phyloP scores from a whole-genome alignment of 1,140 invertebrate species.

The Psilanteris sp. region DNA sequence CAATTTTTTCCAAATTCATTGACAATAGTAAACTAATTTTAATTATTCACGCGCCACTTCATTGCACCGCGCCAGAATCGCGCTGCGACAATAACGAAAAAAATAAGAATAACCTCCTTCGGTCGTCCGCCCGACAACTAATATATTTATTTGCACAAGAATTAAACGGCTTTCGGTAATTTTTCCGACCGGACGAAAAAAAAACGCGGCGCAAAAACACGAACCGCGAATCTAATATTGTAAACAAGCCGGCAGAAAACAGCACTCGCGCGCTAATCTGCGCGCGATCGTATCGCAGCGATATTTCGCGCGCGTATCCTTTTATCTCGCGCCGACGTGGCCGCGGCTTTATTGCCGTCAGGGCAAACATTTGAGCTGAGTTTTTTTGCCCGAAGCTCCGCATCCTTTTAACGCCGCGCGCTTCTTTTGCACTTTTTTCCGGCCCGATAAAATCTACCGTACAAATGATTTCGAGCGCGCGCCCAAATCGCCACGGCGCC shows the following conservation, averaged over 20 bases:
- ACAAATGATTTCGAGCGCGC: constrained; percentile 35
- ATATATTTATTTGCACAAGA: too few relatives aligned
- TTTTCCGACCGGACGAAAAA: too few relatives aligned
- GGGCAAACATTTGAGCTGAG: constrained; percentile 49
- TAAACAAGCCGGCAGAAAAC: constrained; percentile 12
- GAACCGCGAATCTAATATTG: constrained; percentile 2
- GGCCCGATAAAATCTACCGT: constrained; percentile 44
- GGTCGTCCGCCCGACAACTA: too few relatives aligned
- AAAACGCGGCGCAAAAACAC: too few relatives aligned
- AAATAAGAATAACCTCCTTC: too few relatives aligned
- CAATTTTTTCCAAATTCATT: too few relatives aligned
- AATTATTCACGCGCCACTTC: too few relatives aligned
- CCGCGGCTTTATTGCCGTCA: constrained; percentile 45
- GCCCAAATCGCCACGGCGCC: too few relatives aligned
- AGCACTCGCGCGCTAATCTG: constrained; percentile 21
- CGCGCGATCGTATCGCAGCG: constrained; percentile 32
- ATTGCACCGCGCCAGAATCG: too few relatives aligned
- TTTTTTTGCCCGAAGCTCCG: constrained; percentile 21
- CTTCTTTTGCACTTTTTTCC: constrained; percentile 21
- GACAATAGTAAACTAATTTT: too few relatives aligned
- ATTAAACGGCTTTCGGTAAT: too few relatives aligned
- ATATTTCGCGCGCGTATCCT: constrained; percentile 46
- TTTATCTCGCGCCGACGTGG: constrained; percentile 47
- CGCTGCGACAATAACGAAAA: too few relatives aligned
- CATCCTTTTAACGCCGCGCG: constrained; percentile 15